phyloP scores from a whole-genome alignment of 2,888 invertebrate species.

The Conops quadrifasciatus region DNA sequence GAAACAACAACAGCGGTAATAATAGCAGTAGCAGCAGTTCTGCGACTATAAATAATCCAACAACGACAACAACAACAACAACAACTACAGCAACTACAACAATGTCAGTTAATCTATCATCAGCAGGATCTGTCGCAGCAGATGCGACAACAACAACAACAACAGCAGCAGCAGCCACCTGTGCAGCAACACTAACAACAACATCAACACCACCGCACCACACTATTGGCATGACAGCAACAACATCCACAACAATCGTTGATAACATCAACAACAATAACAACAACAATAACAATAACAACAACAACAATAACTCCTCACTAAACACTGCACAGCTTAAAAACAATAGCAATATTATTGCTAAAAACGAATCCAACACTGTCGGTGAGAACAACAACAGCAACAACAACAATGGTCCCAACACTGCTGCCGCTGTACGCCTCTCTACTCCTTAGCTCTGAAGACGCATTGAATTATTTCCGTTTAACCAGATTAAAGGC shows the following conservation, averaged over 20 bases:
- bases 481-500: no score
- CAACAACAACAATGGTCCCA: background rate
- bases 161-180: background rate
- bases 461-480: background rate
- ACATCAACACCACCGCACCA: conserved; percentile 39
- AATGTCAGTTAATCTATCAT: no score
- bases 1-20: conserved; percentile 38
- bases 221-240: conserved; percentile 22
- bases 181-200: conserved; percentile 37
- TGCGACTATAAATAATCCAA: no score
- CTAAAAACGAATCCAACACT: conserved; percentile 6
- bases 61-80: conserved; percentile 25
- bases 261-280: conserved; percentile 17
- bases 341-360: background rate
- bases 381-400: background rate
- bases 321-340: background rate
- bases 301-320: conserved; percentile 22
- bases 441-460: background rate
- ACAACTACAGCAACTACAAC: conserved; percentile 30
- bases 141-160: conserved; percentile 26
- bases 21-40: background rate
- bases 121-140: conserved; percentile 33
- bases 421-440: background rate
- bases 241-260: conserved; percentile 13
- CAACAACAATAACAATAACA: conserved; percentile 8